Evolutionary conservation across 1,140 invertebrate species (phyloP), one percentile per base, ranked within the genome.

Genomic region (Zophobas atratus): DNA sequence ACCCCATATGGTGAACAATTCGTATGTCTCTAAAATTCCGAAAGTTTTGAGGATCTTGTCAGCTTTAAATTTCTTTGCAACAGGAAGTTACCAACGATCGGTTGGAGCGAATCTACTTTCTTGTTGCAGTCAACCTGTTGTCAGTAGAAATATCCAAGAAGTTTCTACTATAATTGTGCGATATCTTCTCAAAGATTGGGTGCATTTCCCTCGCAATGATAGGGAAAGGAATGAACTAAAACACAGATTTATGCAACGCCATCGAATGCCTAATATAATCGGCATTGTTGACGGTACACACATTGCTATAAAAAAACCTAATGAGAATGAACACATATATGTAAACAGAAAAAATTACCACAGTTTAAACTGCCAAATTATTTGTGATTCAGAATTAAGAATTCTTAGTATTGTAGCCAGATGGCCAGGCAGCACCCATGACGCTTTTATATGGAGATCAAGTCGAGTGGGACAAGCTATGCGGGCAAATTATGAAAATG

Each of bases 281-380:
- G 43, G 43, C 3, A 46, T 46, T 8, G 43, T 46, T 4, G 43
- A 46, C 8, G 43, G 49, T 20, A 51, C 49, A 51, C 2, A 51
- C 32, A 32, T 51, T 1, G 8, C 49, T 8, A 51, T 51, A n/a
- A 32, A n/a, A 2, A 51, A 51, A 32, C 57, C 57, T 5, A 5
- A 32, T 2, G 57, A 63, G 1, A 63, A 63, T 32, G 57, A 36
- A 41, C 35, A 63, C 38, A 3, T 63, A 32, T 63, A 63, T 32
- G 34, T 36, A 4, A 63, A 63, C n/a, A 20, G 57, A 8, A 63
- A 63, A 32, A 35, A 35, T 2, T 32, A 63, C 57, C 57, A 63
- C 33, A 63, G 57, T 41, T 41, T 63, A 32, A 3, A 63, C 57
- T 63, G 57, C 5, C 38, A 63, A 38, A 41, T 63, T 5, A 63